Conservation (phyloP, 2,888 invertebrate species). For the Opisthograptis luteolata region DNA sequence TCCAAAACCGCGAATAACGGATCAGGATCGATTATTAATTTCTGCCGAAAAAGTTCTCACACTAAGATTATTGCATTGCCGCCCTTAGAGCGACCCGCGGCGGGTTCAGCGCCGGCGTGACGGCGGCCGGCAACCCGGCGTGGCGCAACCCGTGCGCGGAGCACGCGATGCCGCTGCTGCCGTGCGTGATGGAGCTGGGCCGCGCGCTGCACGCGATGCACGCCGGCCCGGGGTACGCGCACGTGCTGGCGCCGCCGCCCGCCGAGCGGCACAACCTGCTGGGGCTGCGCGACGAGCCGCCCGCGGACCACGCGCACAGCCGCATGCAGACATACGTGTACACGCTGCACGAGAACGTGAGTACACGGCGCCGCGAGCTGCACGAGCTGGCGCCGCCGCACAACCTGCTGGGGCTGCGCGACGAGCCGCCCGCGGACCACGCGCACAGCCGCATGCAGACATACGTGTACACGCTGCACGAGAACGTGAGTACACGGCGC, state of each 20-base stretch:
- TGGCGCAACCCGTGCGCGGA: constrained; percentile 94
- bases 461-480: constrained; percentile 91
- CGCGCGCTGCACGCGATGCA: constrained; percentile 92
- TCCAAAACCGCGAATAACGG: no score
- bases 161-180: constrained; percentile 92
- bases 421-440: constrained; percentile 85
- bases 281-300: constrained; percentile 83
- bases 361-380: constrained; percentile 26
- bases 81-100: constrained; percentile 89
- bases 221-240: constrained; percentile 87
- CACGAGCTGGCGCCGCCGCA: constrained; percentile 89
- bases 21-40: no score
- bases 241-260: constrained; percentile 89
- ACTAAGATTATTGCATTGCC: no score
- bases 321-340: constrained; percentile 94
- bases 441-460: constrained; percentile 93
- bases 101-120: constrained; percentile 91
- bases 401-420: constrained; percentile 87
- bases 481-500: constrained; percentile 68
- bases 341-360: constrained; percentile 88
- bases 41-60: no score
- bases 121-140: constrained; percentile 90
- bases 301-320: constrained; percentile 88
- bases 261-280: constrained; percentile 91
- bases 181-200: constrained; percentile 90